Conservation (phyloP, 2,797 vertebrate species). For the Hemibagrus guttatus region DNA sequence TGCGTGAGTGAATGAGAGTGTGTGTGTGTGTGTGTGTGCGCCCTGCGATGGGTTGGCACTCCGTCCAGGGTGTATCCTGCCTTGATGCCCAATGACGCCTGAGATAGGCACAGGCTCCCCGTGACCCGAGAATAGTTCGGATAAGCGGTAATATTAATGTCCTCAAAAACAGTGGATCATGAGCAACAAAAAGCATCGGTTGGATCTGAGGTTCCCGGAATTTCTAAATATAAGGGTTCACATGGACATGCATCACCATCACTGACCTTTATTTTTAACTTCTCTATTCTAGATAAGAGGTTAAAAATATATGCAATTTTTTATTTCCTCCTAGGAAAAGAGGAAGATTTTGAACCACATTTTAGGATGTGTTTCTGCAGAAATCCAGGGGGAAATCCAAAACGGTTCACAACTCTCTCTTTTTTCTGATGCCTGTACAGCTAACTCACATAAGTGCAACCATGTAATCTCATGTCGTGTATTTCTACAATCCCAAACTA, state of each 20-base stretch:
- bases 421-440: not conserved
- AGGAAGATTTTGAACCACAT: not conserved
- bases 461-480: conserved; percentile 31
- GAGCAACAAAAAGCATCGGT: not conserved
- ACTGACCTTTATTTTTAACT: not conserved
- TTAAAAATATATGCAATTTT: conserved; percentile 16
- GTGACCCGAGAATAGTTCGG: too few relatives aligned
- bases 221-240: not conserved
- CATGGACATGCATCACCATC: not conserved
- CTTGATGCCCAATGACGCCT: too few relatives aligned
- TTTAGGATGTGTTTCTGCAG: conserved; percentile 16
- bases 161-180: not conserved
- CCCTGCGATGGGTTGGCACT: too few relatives aligned
- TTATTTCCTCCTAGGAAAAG: not conserved
- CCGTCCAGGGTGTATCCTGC: too few relatives aligned
- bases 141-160: too few relatives aligned
- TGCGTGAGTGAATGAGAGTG: too few relatives aligned
- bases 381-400: conserved; percentile 13
- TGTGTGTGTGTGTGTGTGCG: too few relatives aligned
- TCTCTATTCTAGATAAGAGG: not conserved
- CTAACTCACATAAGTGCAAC: conserved; percentile 13
- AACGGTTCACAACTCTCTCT: not conserved
- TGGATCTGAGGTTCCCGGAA: not conserved
- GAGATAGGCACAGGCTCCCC: too few relatives aligned
- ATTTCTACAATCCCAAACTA: conserved; percentile 68